phyloP scores from a whole-genome alignment of 2,888 invertebrate genomes.

The Clanis bilineata region DNA sequence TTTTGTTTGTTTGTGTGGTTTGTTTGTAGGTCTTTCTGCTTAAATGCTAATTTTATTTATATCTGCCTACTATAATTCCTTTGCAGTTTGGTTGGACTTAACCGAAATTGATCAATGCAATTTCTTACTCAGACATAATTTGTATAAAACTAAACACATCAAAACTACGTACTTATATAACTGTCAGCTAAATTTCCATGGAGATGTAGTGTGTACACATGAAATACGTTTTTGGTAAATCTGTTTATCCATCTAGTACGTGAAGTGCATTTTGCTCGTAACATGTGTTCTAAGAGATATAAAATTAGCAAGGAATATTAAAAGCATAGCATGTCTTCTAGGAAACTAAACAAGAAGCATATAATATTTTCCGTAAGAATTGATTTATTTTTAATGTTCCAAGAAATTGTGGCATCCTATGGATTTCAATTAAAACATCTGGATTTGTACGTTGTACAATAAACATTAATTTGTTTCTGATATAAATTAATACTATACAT shows the following conservation, averaged over 20 bases:
- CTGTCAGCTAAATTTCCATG: neutral
- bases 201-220: neutral
- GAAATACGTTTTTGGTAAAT: neutral
- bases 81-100: too few species aligned
- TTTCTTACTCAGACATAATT: too few species aligned
- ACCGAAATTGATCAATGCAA: too few species aligned
- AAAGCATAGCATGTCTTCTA: neutral
- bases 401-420: too few species aligned
- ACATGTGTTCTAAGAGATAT: neutral
- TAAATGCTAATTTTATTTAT: too few species aligned
- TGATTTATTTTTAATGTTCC: too few species aligned
- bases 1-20: neutral
- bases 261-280: conserved; percentile 1
- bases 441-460: too few species aligned
- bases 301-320: conserved; percentile 8
- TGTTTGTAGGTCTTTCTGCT: neutral
- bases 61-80: too few species aligned
- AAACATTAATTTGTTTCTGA: too few species aligned
- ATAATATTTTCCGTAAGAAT: neutral
- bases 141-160: neutral
- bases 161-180: neutral
- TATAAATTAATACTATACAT: too few species aligned
- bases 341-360: neutral
- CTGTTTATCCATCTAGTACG: neutral
- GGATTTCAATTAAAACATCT: too few species aligned